phyloP scores from a whole-genome alignment of 2,888 invertebrate species.

The Xanthia icteritia region DNA sequence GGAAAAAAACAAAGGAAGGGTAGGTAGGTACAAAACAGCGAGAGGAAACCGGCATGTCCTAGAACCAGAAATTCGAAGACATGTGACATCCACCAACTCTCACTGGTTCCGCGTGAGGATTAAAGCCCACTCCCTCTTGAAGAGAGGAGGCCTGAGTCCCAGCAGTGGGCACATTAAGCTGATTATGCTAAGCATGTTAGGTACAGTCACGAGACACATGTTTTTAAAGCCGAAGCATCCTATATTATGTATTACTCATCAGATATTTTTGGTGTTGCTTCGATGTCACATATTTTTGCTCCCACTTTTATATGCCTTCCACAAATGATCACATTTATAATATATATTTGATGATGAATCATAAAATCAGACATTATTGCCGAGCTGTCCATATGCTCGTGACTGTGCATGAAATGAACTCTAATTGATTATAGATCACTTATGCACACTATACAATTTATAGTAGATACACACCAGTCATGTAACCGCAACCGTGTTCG shows the following conservation, averaged over 20 bases:
- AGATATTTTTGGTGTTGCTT: not conserved
- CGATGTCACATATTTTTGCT: not conserved
- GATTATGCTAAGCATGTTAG: not conserved
- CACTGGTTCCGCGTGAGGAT: no score
- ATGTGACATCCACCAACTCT: no score
- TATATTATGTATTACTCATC: not conserved
- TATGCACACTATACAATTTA: not conserved
- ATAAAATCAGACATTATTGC: not conserved
- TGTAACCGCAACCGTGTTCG: constrained; percentile 9
- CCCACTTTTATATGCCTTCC: no score
- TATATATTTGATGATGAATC: not conserved
- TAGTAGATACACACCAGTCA: not conserved
- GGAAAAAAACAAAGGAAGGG: no score
- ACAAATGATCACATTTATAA: no score
- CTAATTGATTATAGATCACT: not conserved
- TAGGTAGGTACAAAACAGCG: no score
- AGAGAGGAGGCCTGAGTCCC: no score
- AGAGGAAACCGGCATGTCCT: no score
- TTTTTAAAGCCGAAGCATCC: not conserved
- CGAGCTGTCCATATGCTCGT: not conserved
- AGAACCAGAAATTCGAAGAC: no score
- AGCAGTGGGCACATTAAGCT: no score
- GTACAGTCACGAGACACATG: not conserved
- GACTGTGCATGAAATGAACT: not conserved
- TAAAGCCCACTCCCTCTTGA: no score